phyloP scores from a whole-genome alignment of 2,888 invertebrate species.

The Malthinus seriepunctatus region DNA sequence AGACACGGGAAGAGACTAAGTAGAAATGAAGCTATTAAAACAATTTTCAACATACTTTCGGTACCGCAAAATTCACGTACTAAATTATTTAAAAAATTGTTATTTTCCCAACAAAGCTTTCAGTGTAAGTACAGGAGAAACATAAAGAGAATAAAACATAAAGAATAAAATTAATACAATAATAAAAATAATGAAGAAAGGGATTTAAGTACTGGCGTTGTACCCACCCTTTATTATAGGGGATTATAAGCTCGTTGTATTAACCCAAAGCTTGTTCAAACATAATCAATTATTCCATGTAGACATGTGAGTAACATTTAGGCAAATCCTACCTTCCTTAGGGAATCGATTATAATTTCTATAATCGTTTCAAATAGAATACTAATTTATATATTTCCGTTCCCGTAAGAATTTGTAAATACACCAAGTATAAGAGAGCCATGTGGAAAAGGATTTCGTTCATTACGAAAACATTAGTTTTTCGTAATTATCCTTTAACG shows the following conservation, averaged over 20 bases:
- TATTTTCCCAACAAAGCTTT: too few species aligned
- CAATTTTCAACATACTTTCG: too few species aligned
- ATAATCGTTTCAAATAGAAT: conserved; percentile 33
- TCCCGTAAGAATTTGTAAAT: conserved; percentile 1
- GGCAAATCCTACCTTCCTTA: conserved; percentile 40
- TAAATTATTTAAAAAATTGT: too few species aligned
- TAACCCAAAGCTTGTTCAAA: conserved; percentile 32
- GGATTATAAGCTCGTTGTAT: conserved; percentile 23
- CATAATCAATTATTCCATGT: conserved; percentile 47
- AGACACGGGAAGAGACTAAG: too few species aligned
- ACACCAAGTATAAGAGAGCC: too few species aligned
- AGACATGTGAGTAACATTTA: conserved; percentile 44
- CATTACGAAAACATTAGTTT: too few species aligned
- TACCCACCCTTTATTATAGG: conserved; percentile 14
- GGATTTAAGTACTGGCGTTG: conserved; percentile 6
- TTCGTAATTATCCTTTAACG: too few species aligned
- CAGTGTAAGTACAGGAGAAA: background rate
- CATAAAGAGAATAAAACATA: background rate
- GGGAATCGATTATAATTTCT: conserved; percentile 33
- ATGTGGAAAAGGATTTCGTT: too few species aligned
- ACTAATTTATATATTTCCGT: conserved; percentile 29
- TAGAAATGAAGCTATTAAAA: too few species aligned
- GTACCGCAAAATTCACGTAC: too few species aligned
- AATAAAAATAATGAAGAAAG: conserved; percentile 1
- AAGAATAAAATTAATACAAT: background rate